Conservation (phyloP, 1,140 invertebrate genomes). For the Agrilus planipennis region DNA sequence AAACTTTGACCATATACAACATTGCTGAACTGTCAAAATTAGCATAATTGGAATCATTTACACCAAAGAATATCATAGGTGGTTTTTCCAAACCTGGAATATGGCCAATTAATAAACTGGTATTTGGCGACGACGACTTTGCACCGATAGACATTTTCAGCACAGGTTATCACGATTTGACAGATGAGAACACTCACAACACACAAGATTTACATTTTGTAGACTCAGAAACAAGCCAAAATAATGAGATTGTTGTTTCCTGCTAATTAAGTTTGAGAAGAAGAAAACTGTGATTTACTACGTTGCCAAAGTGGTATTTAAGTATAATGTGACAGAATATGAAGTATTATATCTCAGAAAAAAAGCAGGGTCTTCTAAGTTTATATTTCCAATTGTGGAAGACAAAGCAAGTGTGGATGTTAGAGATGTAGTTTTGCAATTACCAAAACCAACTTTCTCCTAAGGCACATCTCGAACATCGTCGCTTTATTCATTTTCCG, state of each 20-base stretch:
- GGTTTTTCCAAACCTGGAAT: constrained; percentile 2
- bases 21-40: not conserved
- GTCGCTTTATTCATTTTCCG: too few species aligned
- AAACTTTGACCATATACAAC: constrained; percentile 6
- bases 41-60: not conserved
- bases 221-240: not conserved
- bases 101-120: constrained; percentile 8
- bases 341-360: not conserved
- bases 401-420: constrained; percentile 1
- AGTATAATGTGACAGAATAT: too few species aligned
- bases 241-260: not conserved
- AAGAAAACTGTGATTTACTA: not conserved
- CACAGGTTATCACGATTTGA: not conserved
- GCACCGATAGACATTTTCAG: constrained; percentile 1
- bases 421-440: not conserved
- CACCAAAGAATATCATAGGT: not conserved
- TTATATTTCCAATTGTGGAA: not conserved
- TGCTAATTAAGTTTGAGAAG: constrained; percentile 1
- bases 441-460: too few species aligned
- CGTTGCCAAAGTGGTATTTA: not conserved
- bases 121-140: constrained; percentile 2
- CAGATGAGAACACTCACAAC: not conserved
- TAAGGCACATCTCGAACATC: too few species aligned
- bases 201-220: not conserved
- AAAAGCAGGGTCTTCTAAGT: not conserved